A percentile compares a stretch with the other conserved stretches of the same genome.
phyloP scores from a whole-genome alignment of 2,113 vertebrate species.

The Megaleporinus macrocephalus region DNA sequence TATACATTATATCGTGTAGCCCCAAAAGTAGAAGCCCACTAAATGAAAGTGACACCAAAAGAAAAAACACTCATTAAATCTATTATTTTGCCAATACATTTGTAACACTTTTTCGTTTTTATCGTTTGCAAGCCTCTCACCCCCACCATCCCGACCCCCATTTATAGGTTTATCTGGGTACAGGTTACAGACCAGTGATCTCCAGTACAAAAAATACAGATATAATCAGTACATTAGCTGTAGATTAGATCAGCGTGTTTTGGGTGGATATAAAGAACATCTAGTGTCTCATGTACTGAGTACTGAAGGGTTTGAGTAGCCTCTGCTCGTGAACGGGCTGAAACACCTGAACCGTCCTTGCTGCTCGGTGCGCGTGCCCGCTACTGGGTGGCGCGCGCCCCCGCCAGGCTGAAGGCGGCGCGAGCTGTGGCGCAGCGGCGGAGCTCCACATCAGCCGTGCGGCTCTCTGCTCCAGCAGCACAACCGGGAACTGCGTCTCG shows the following conservation, averaged over 20 bases:
- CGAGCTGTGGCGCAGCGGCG: background rate
- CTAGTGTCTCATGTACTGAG: background rate
- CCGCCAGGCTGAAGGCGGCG: slow-evolving; percentile 38
- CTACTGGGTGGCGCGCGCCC: slow-evolving; percentile 61
- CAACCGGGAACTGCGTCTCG: background rate
- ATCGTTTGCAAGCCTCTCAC: too few species aligned
- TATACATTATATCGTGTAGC: background rate
- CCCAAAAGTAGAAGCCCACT: background rate
- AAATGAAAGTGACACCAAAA: background rate
- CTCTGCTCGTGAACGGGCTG: background rate
- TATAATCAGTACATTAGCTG: slow-evolving; percentile 1
- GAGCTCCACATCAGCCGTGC: slow-evolving; percentile 12
- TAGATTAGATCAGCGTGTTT: background rate
- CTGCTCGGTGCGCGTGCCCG: slow-evolving; percentile 49
- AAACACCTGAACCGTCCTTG: slow-evolving; percentile 49
- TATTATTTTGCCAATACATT: too few species aligned
- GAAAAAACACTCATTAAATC: background rate
- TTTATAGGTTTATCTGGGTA: too few species aligned
- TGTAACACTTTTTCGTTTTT: too few species aligned
- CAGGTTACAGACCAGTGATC: background rate
- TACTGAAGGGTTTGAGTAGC: background rate
- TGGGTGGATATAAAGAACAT: background rate
- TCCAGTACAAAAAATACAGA: background rate
- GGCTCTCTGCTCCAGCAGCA: slow-evolving; percentile 41
- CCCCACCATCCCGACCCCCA: too few species aligned